Percentiles rank a stretch among this genome's conserved stretches.
These are phyloP conservation scores for Elmis aenea DNA, from an alignment of 2,888 invertebrate species.

Conservation along the genomic window DNA sequence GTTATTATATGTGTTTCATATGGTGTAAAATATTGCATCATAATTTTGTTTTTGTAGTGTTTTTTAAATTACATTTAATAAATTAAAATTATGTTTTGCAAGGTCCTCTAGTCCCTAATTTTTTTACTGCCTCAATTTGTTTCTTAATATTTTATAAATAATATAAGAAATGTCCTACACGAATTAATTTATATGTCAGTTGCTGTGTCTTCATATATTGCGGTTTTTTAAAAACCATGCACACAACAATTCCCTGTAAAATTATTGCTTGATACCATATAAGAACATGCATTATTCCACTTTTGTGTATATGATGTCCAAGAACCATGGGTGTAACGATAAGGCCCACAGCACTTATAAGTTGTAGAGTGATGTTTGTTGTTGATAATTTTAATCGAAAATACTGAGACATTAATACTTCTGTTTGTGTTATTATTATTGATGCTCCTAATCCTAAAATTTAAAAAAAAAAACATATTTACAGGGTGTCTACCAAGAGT, in stretches of 20 bases:
- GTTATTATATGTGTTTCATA: too few species aligned
- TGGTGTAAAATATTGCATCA: too few species aligned
- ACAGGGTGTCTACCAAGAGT: too few species aligned
- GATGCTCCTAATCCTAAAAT: slow-evolving; percentile 53
- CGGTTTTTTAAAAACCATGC: slow-evolving; percentile 53
- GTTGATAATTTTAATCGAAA: slow-evolving; percentile 53
- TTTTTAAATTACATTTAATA: too few species aligned
- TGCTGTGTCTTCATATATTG: slow-evolving; percentile 44
- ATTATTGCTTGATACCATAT: slow-evolving; percentile 56
- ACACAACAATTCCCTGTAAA: slow-evolving; percentile 54
- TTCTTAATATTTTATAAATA: too few species aligned
- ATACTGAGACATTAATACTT: slow-evolving; percentile 55
- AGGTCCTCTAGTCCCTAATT: too few species aligned
- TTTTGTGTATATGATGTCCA: slow-evolving; percentile 48
- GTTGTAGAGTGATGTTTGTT: slow-evolving; percentile 51
- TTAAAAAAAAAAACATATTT: too few species aligned
- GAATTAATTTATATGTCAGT: slow-evolving; percentile 34
- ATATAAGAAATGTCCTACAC: too few species aligned
- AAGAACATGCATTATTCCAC: slow-evolving; percentile 46
- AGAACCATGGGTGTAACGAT: slow-evolving; percentile 50
- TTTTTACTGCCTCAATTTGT: too few species aligned
- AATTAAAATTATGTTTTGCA: too few species aligned
- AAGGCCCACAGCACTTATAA: slow-evolving; percentile 53
- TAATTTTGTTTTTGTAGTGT: too few species aligned
- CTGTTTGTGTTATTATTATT: slow-evolving; percentile 54